Conservation (phyloP, 2,113 vertebrate species). For the Calidris pygmaea region DNA sequence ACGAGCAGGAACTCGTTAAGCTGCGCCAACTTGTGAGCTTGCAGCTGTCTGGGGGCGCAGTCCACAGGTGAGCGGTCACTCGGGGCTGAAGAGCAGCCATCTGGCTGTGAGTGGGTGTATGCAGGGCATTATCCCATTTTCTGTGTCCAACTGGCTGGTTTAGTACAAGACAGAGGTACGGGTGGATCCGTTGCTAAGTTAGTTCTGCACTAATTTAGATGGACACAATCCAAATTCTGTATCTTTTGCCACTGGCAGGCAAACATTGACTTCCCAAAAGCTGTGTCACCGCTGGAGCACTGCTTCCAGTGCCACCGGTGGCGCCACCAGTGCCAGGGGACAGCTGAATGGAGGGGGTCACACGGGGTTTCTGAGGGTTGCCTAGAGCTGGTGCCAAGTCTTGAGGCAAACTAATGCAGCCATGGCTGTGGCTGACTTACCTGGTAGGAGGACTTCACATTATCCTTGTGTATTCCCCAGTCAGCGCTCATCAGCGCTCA, state of each 20-base stretch:
- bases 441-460: not conserved
- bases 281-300: not conserved
- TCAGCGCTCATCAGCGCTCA: not conserved
- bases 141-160: not conserved
- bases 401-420: not conserved
- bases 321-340: too few relatives aligned
- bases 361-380: not conserved
- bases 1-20: not conserved
- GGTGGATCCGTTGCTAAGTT: not conserved
- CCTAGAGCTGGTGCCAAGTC: not conserved
- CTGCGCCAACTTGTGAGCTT: not conserved
- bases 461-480: not conserved
- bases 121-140: not conserved
- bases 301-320: not conserved
- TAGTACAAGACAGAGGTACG: not conserved
- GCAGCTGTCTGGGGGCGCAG: accelerated
- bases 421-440: not conserved
- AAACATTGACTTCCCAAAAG: not conserved
- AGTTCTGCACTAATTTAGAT: not conserved
- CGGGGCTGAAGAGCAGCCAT: not conserved
- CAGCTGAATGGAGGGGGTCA: accelerated
- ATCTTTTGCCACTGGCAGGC: not conserved
- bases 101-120: not conserved
- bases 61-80: not conserved
- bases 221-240: not conserved